Evolutionary conservation across 2,797 vertebrate genomes (phyloP).

Genomic region (Rallus crepitans): DNA sequence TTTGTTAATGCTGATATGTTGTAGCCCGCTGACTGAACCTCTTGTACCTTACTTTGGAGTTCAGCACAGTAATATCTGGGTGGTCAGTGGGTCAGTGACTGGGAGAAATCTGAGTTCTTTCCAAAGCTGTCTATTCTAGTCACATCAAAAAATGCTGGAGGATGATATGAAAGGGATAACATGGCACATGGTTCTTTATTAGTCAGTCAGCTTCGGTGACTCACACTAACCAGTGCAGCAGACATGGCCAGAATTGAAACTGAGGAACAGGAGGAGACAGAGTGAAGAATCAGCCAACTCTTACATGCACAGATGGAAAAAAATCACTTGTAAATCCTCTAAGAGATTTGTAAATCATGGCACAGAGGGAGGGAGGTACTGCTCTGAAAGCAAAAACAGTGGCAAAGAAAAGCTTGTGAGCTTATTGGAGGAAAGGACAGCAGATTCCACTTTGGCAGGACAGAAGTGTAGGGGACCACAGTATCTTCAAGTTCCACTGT

Average conservation of each 20-base stretch:
- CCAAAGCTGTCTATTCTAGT: background rate
- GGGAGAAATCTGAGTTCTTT: background rate
- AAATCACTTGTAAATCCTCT: background rate
- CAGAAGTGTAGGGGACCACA: background rate
- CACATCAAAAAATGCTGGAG: background rate
- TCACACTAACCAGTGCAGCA: slow-evolving; percentile 15
- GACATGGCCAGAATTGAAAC: background rate
- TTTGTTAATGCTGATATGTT: background rate
- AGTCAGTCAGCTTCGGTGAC: slow-evolving; percentile 20
- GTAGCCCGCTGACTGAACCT: background rate
- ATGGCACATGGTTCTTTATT: background rate
- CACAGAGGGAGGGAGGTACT: background rate
- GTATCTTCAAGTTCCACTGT: background rate
- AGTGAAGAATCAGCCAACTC: background rate
- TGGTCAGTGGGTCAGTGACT: background rate
- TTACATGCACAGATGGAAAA: slow-evolving; percentile 15
- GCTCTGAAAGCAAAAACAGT: background rate
- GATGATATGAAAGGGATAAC: background rate
- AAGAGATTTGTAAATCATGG: slow-evolving; percentile 22
- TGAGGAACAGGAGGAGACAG: background rate
- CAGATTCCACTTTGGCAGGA: background rate
- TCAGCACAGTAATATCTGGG: background rate
- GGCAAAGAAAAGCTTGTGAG: background rate
- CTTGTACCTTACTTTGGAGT: background rate
- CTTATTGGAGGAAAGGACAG: background rate